phyloP scores from a whole-genome alignment of 1,140 invertebrate genomes.

The Atta colombica region DNA sequence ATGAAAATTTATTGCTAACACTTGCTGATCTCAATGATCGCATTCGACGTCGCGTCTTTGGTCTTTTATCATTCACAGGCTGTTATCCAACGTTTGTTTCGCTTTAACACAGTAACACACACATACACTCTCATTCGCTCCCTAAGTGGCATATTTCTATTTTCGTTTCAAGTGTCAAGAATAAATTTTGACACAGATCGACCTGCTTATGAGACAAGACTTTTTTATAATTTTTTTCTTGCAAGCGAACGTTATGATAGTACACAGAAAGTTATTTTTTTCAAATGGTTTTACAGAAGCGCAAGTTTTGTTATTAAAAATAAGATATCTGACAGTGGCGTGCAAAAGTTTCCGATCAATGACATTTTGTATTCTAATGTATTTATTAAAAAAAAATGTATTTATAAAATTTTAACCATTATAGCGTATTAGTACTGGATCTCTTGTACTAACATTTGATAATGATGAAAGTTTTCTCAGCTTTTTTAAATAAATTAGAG shows the following conservation, averaged over 20 bases:
- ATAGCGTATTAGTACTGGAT: too few relatives aligned
- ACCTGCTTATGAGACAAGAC: neutral
- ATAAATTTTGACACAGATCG: neutral
- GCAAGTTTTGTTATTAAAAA: constrained; percentile 8
- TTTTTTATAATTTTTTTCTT: constrained; percentile 11
- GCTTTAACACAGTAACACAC: constrained; percentile 54
- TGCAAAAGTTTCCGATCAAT: too few relatives aligned
- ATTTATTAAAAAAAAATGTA: too few relatives aligned
- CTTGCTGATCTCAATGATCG: neutral
- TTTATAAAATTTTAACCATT: too few relatives aligned
- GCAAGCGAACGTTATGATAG: neutral
- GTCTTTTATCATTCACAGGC: constrained; percentile 7
- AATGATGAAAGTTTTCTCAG: too few relatives aligned
- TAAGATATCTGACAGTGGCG: neutral
- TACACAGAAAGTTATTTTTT: neutral
- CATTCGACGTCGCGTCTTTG: neutral
- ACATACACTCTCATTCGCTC: constrained; percentile 7
- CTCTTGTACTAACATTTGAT: too few relatives aligned
- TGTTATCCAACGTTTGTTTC: constrained; percentile 49
- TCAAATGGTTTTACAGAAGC: neutral
- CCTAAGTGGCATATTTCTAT: constrained; percentile 43
- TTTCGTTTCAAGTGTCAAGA: constrained; percentile 1
- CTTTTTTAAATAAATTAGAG: too few relatives aligned
- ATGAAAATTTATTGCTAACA: constrained; percentile 5
- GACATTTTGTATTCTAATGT: too few relatives aligned